These are phyloP conservation scores for Calonectris borealis DNA, from an alignment of 2,113 vertebrate species.

Conservation along the genomic window DNA sequence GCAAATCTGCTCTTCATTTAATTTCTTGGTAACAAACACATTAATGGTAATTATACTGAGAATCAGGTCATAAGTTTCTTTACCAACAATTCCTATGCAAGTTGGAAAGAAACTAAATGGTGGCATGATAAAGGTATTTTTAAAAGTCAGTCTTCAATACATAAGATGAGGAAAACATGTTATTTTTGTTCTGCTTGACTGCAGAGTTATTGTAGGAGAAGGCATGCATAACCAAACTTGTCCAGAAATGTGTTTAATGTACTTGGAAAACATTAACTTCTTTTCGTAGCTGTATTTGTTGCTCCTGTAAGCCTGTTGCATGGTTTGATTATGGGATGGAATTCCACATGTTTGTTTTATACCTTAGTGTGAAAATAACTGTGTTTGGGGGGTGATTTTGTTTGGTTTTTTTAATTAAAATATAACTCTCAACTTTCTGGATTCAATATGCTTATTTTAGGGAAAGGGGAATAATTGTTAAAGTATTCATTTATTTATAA, in stretches of 20 bases:
- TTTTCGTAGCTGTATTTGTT: not conserved
- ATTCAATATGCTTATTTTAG: not conserved
- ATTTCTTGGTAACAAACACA: not conserved
- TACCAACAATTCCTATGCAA: not conserved
- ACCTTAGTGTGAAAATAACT: not conserved
- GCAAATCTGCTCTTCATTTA: not conserved
- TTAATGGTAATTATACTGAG: not conserved
- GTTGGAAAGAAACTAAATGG: not conserved
- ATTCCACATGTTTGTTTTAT: not conserved
- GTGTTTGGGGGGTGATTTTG: not conserved
- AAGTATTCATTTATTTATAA: not conserved
- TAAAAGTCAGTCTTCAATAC: not conserved
- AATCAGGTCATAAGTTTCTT: not conserved
- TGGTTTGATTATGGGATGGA: not conserved
- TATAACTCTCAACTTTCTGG: not conserved
- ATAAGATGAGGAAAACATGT: not conserved
- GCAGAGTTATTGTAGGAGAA: not conserved
- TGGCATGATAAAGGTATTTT: not conserved
- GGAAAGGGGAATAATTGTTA: not conserved
- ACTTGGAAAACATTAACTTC: constrained; percentile 51
- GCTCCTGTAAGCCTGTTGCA: not conserved
- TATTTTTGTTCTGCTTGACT: constrained; percentile 45
- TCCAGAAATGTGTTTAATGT: constrained; percentile 1
- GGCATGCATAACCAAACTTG: constrained; percentile 22
- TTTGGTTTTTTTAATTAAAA: not conserved